These are phyloP conservation scores for Drosophila sordidapex DNA, from an alignment of 2,888 invertebrate species.

Conservation along the genomic window DNA sequence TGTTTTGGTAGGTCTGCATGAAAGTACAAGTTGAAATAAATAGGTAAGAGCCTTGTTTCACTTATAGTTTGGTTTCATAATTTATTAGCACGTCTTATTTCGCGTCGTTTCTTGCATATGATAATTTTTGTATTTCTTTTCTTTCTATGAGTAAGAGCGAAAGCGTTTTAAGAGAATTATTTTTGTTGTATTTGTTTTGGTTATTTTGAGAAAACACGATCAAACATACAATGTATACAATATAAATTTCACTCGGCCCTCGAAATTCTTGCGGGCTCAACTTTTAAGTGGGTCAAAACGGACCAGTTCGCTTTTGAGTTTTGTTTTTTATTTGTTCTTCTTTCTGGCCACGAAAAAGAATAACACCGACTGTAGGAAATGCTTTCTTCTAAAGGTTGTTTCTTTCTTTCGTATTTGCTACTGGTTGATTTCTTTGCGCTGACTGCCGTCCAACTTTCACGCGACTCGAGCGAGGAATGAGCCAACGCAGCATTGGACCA, in stretches of 20 bases:
- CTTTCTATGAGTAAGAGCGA: constrained; percentile 69
- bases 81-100: constrained; percentile 68
- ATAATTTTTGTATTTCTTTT: constrained; percentile 50
- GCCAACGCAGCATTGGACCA: constrained; percentile 73
- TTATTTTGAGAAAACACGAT: constrained; percentile 21
- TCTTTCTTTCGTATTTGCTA: constrained; percentile 17
- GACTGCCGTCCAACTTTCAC: constrained; percentile 83
- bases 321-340: constrained; percentile 51
- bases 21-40: constrained; percentile 77
- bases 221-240: constrained; percentile 32
- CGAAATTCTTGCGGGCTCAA: constrained; percentile 51
- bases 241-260: constrained; percentile 66
- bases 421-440: constrained; percentile 65
- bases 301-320: constrained; percentile 49
- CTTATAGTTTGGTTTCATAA: constrained; percentile 72
- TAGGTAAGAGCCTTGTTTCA: constrained; percentile 52
- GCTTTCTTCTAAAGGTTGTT: constrained; percentile 42
- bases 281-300: constrained; percentile 57
- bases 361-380: constrained; percentile 34
- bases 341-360: constrained; percentile 34
- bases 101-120: constrained; percentile 41
- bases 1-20: constrained; percentile 51
- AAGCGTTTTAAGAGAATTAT: constrained; percentile 43
- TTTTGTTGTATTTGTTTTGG: neutral
- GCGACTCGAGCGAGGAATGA: constrained; percentile 84